phyloP scores from a whole-genome alignment of 2,888 invertebrate genomes.

The Hirtodrosophila histrioides region DNA sequence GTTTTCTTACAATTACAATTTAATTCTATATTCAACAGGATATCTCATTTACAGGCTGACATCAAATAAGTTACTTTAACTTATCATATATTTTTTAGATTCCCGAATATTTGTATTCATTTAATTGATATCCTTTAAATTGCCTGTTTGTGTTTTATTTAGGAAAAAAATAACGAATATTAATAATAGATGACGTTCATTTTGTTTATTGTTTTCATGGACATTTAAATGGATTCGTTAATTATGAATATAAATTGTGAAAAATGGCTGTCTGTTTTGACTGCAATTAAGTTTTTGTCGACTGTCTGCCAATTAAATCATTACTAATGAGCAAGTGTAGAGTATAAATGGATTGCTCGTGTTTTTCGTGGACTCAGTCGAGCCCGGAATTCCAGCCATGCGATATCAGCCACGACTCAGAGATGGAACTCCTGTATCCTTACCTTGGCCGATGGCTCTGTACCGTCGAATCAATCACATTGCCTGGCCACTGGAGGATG shows the following conservation, averaged over 20 bases:
- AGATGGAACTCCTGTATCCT: conserved; percentile 52
- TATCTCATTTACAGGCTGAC: no score
- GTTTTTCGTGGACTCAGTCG: conserved; percentile 7
- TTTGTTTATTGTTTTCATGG: conserved; percentile 25
- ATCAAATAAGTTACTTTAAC: no score
- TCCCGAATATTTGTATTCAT: no score
- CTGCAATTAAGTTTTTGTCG: conserved; percentile 5
- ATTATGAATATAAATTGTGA: conserved; percentile 12
- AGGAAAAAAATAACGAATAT: background rate
- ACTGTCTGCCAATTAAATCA: conserved; percentile 21
- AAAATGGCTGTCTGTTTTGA: conserved; percentile 7
- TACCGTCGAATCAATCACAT: conserved; percentile 65
- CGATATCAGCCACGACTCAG: conserved; percentile 67
- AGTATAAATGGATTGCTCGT: conserved; percentile 28
- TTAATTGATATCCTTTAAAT: no score
- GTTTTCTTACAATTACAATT: background rate
- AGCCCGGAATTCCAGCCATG: conserved; percentile 34
- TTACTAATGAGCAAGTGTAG: background rate
- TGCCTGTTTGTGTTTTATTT: no score
- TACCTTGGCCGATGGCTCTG: conserved; percentile 64
- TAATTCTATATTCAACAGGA: no score
- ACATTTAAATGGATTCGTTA: background rate
- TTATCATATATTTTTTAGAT: no score
- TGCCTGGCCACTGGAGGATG: conserved; percentile 75
- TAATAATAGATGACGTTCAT: conserved; percentile 7